These are phyloP conservation scores for Perdita meconis DNA, from an alignment of 2,888 invertebrate species.

Conservation along the genomic window DNA sequence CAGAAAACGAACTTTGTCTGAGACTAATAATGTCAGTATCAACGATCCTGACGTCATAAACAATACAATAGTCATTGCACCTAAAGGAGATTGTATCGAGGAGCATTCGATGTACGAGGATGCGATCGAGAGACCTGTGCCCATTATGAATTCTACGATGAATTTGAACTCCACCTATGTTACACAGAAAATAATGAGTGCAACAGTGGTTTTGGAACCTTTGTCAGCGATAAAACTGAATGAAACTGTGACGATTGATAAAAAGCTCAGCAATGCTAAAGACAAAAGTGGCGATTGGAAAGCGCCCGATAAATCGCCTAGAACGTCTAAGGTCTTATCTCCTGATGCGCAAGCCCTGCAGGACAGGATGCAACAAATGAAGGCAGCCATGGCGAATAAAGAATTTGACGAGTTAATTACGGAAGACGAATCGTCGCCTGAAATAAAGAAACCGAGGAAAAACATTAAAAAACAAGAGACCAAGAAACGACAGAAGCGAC, in stretches of 20 bases:
- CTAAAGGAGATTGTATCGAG: constrained; percentile 67
- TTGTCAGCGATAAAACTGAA: constrained; percentile 65
- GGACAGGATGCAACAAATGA: constrained; percentile 46
- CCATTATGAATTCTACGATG: constrained; percentile 81
- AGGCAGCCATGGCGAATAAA: constrained; percentile 54
- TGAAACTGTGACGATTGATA: constrained; percentile 76
- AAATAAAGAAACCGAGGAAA: constrained; percentile 58
- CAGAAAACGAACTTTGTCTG: constrained; percentile 51
- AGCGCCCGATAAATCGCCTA: background rate
- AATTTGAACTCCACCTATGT: constrained; percentile 72
- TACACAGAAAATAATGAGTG: constrained; percentile 74
- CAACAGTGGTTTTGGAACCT: constrained; percentile 77
- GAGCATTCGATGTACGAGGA: constrained; percentile 81
- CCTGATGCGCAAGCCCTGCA: constrained; percentile 34
- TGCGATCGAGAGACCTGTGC: constrained; percentile 77
- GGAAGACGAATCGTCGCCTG: constrained; percentile 81
- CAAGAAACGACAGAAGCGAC: constrained; percentile 51
- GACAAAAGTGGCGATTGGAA: background rate
- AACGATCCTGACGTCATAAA: constrained; percentile 50
- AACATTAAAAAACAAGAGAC: constrained; percentile 38
- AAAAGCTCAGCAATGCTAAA: background rate
- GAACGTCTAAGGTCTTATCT: background rate
- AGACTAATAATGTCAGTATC: background rate
- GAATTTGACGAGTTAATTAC: constrained; percentile 77
- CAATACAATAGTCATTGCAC: constrained; percentile 60